Evolutionary conservation across 1,140 invertebrate genomes (phyloP), one percentile per base, ranked within the genome.

Genomic region (Colletes gigas): DNA sequence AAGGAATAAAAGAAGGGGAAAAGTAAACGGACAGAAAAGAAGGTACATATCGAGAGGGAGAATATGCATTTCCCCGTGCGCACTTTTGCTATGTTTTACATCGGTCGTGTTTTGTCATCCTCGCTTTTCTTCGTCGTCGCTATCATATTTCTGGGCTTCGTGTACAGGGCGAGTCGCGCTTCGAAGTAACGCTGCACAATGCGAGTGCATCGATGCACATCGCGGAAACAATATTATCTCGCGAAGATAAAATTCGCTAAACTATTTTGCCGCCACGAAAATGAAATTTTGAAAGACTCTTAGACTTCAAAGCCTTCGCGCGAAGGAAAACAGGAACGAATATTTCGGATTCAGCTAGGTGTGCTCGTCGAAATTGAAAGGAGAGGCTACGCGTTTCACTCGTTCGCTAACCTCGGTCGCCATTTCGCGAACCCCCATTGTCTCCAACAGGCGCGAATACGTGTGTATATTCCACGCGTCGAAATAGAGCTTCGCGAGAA

Each of bases 21-120:
- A 19, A 9, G 54, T 57, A 59, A 60, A 72, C 57, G 41, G 30
- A 59, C 41, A 12, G 14, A 17, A 47, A 62, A 62, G 41, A 30
- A 6, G 70, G 41, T 39, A 54, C 52, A 55, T 30, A 63, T 54
- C 41, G 65, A n/a, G 65, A 39, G 66, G 17, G 44, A 77, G 60
- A 68, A 77, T 77, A 76, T 76, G 73, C 47, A 65, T 65, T 67
- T 66, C 39, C 39, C 21, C n/a, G 52, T 17, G 54, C 50, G 30
- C 72, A 14, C 30, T 41, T 57, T 44, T 52, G 14, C 39, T 39
- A n/a, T 62, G 62, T 66, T 59, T 67, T 59, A 70, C 54, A 55
- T 55, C 41, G 19, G 14, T 15, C 41, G 41, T 50, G 63, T 77
- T 77, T 59, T 68, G 74, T 59, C 41, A 12, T 66, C 52, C 52